These are phyloP conservation scores for Chaenocephalus aceratus DNA, from an alignment of 2,113 vertebrate species.

Conservation along the genomic window DNA sequence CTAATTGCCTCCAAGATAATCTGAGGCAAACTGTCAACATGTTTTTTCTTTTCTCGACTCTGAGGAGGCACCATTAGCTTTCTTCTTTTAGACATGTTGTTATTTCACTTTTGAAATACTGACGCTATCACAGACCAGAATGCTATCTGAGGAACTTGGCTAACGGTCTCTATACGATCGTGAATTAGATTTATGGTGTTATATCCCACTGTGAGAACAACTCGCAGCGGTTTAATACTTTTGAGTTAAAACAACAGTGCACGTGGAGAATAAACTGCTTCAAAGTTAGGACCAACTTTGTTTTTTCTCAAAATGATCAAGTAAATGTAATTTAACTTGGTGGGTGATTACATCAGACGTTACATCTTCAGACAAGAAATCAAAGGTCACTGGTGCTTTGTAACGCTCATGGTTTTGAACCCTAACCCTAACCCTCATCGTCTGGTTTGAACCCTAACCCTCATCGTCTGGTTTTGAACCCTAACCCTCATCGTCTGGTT, in stretches of 20 bases:
- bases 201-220: slow-evolving; percentile 14
- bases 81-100: slow-evolving; percentile 16
- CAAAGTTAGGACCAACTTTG: neutral
- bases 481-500: no score
- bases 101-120: slow-evolving; percentile 40
- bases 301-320: neutral
- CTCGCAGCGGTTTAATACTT: slow-evolving; percentile 32
- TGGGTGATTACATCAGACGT: neutral
- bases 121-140: neutral
- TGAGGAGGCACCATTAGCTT: neutral
- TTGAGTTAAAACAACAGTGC: slow-evolving; percentile 2
- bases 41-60: neutral
- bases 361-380: neutral
- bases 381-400: neutral
- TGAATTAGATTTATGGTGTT: slow-evolving; percentile 45
- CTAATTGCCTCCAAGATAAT: neutral
- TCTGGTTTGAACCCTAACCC: no score
- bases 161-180: slow-evolving; percentile 21
- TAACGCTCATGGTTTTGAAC: no score
- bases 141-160: slow-evolving; percentile 4
- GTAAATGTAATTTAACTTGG: neutral
- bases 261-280: slow-evolving; percentile 5
- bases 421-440: no score
- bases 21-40: neutral
- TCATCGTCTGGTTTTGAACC: no score